Percentiles rank a stretch among this genome's conserved stretches.
phyloP scores from a whole-genome alignment of 2,888 invertebrate genomes.

The Apotomis betuletana region DNA sequence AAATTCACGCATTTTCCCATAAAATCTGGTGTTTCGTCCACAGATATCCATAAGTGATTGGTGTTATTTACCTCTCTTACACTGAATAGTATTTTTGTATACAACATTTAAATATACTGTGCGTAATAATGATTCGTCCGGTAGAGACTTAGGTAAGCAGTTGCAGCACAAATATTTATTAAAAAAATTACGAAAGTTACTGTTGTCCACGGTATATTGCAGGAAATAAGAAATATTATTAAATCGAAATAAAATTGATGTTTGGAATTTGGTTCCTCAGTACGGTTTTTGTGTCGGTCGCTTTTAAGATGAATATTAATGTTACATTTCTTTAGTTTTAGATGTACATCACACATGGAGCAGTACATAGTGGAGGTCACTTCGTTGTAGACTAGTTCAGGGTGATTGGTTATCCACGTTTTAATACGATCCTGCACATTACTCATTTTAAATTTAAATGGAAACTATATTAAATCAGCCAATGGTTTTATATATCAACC shows the following conservation, averaged over 20 bases:
- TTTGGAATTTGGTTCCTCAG: not conserved
- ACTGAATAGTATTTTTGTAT: not conserved
- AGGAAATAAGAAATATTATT: too few species aligned
- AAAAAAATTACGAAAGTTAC: not conserved
- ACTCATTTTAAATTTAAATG: too few species aligned
- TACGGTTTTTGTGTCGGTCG: not conserved
- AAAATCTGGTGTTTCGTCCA: not conserved
- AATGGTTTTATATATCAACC: too few species aligned
- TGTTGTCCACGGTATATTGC: not conserved
- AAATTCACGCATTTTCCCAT: not conserved
- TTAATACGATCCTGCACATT: too few species aligned
- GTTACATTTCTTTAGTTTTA: too few species aligned
- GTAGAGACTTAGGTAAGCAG: not conserved
- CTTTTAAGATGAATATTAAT: not conserved
- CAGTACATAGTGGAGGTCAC: too few species aligned
- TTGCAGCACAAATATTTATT: not conserved
- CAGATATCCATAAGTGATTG: not conserved
- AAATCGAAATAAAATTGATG: too few species aligned
- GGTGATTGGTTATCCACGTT: too few species aligned
- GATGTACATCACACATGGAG: too few species aligned
- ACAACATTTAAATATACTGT: not conserved
- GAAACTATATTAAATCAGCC: too few species aligned
- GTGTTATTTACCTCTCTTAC: slow-evolving; percentile 2
- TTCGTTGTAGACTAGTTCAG: too few species aligned
- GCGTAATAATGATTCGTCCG: not conserved